Conservation (phyloP, 2,113 vertebrate species). For the Dolichotis patagonum region DNA sequence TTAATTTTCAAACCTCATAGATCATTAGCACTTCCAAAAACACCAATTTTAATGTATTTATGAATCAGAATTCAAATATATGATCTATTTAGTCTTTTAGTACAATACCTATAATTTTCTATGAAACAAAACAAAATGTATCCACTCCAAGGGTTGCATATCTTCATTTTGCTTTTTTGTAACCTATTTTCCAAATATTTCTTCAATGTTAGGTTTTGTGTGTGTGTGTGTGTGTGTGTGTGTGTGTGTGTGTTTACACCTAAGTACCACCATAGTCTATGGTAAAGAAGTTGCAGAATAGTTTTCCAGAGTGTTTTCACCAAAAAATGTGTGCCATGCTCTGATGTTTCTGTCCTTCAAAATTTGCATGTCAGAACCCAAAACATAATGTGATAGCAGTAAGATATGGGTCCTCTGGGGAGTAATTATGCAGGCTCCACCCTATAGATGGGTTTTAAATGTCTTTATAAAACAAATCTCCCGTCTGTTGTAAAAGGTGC, state of each 20-base stretch:
- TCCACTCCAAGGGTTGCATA: background rate
- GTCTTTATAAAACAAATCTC: background rate
- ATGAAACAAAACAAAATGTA: background rate
- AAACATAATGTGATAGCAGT: background rate
- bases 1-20: background rate
- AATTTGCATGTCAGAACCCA: background rate
- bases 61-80: background rate
- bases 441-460: background rate
- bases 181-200: background rate
- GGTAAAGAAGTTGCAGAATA: background rate
- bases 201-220: background rate
- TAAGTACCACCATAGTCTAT: background rate
- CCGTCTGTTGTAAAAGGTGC: background rate
- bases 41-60: background rate
- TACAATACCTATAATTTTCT: background rate
- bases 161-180: background rate
- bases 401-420: background rate
- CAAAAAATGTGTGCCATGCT: background rate
- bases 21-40: slow-evolving; percentile 23
- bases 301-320: background rate
- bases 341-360: background rate
- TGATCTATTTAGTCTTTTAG: slow-evolving; percentile 5
- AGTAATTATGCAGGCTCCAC: background rate
- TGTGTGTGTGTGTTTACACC: background rate
- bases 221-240: background rate